Evolutionary conservation across 2,888 invertebrate genomes (phyloP).

Genomic region (Conistra vaccinii): DNA sequence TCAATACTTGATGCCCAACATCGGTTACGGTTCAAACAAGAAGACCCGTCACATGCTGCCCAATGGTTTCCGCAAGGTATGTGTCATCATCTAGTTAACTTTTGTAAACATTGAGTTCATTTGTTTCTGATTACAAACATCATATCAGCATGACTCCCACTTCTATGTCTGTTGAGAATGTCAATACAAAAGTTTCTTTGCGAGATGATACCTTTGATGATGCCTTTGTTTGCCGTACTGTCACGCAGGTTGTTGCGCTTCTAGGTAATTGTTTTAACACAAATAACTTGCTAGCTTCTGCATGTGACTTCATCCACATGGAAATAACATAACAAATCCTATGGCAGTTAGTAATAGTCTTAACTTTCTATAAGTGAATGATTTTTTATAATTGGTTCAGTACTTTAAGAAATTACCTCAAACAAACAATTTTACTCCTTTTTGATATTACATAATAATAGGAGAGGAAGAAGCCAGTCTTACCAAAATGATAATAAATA

Average conservation of each 20-base stretch:
- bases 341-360: background rate
- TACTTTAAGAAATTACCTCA: background rate
- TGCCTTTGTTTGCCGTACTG: background rate
- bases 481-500: background rate
- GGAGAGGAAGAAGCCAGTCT: background rate
- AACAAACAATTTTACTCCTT: background rate
- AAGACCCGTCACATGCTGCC: conserved; percentile 99
- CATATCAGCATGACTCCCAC: background rate
- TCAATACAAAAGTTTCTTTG: background rate
- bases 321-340: background rate
- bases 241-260: background rate
- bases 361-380: background rate
- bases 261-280: background rate
- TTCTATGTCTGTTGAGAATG: background rate
- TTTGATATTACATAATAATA: background rate
- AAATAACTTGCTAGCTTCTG: background rate
- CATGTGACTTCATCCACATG: background rate
- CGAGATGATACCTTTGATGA: too few relatives aligned
- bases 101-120: background rate
- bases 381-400: background rate
- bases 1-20: conserved; percentile 99
- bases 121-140: background rate
- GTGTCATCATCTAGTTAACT: background rate
- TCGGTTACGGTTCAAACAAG: conserved; percentile 99
- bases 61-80: conserved; percentile 98